Percentiles rank a stretch among this genome's conserved stretches.
phyloP scores from a whole-genome alignment of 2,888 invertebrate genomes.

The Plagodis pulveraria region DNA sequence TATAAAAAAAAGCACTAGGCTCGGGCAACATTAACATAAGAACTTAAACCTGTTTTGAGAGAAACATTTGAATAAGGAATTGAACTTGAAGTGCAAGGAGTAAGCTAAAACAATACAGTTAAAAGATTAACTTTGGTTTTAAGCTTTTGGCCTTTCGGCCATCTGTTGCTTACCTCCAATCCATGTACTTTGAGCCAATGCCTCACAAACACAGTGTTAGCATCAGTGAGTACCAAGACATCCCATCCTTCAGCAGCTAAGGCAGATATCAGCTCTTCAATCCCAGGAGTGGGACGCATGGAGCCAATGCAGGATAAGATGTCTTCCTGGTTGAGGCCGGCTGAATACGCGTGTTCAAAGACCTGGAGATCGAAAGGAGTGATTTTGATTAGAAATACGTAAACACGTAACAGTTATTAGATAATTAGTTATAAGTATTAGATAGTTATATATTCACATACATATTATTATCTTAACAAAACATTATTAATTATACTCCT shows the following conservation, averaged over 20 bases:
- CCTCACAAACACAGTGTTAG: slow-evolving; percentile 70
- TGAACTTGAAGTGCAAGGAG: too few relatives aligned
- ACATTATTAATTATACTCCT: too few relatives aligned
- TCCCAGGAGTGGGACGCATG: slow-evolving; percentile 66
- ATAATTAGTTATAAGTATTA: too few relatives aligned
- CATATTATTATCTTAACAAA: too few relatives aligned
- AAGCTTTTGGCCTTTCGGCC: too few relatives aligned
- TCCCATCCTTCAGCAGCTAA: slow-evolving; percentile 65
- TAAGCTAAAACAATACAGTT: too few relatives aligned
- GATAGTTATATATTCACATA: too few relatives aligned
- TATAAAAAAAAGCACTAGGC: too few relatives aligned
- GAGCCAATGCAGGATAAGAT: slow-evolving; percentile 66
- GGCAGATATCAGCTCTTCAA: slow-evolving; percentile 55
- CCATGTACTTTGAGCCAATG: slow-evolving; percentile 73
- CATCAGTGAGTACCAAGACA: slow-evolving; percentile 67
- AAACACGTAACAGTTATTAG: not conserved
- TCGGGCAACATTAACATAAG: too few relatives aligned
- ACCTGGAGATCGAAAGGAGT: slow-evolving; percentile 50
- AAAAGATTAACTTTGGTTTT: too few relatives aligned
- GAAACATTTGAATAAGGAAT: too few relatives aligned
- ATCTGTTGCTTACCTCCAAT: slow-evolving; percentile 50
- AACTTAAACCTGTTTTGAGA: too few relatives aligned
- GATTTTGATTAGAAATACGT: not conserved
- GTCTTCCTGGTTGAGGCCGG: slow-evolving; percentile 63
- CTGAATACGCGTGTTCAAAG: slow-evolving; percentile 74